Percentiles rank a stretch among this genome's conserved stretches.
Evolutionary conservation across 2,113 vertebrate species (phyloP).

Genomic region (Megaceryle maxima): DNA sequence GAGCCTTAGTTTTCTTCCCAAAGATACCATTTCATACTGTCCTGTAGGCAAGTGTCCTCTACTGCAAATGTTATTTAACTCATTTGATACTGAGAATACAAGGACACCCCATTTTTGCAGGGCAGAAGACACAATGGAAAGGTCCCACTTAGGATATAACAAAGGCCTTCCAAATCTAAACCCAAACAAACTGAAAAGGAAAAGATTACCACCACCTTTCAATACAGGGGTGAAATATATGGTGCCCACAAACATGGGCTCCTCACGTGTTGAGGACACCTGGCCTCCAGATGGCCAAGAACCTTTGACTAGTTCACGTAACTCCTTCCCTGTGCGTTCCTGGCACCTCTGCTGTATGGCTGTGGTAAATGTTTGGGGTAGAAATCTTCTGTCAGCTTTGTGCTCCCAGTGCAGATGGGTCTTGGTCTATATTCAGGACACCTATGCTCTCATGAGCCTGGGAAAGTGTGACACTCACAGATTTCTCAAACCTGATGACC

Average conservation of each 20-base stretch:
- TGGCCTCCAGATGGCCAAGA: neutral
- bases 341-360: neutral
- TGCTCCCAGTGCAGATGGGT: accelerated
- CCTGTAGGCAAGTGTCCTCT: neutral
- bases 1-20: neutral
- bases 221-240: neutral
- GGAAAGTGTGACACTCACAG: neutral
- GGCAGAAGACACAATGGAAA: neutral
- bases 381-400: neutral
- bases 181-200: neutral
- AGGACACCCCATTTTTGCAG: neutral
- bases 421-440: neutral
- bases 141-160: neutral
- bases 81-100: neutral
- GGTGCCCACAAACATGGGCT: neutral
- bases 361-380: neutral
- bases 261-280: neutral
- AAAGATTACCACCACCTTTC: neutral
- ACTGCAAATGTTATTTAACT: neutral
- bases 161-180: neutral
- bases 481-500: neutral
- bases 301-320: neutral
- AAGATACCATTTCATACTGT: neutral
- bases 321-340: neutral
- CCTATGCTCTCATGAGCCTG: neutral